phyloP scores from a whole-genome alignment of 2,113 vertebrate species.

The Zapornia atra region DNA sequence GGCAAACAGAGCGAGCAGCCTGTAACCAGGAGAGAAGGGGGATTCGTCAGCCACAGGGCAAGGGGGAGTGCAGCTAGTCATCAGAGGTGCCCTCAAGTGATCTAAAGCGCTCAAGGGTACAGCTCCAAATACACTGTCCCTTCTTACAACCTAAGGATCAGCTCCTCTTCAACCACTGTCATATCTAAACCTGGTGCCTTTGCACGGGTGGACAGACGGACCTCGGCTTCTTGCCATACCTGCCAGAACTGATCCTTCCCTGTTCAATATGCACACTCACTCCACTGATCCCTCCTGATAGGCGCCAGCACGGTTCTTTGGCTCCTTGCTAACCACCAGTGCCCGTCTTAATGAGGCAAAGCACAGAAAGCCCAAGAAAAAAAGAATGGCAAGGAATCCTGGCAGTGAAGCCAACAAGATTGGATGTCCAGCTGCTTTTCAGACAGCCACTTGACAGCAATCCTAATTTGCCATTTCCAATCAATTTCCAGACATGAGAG shows the following conservation, averaged over 20 bases:
- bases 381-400: background rate
- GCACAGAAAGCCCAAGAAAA: background rate
- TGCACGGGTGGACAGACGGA: background rate
- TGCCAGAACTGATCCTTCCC: background rate
- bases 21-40: background rate
- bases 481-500: background rate
- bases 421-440: slow-evolving; percentile 18
- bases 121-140: background rate
- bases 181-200: background rate
- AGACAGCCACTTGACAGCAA: slow-evolving; percentile 12
- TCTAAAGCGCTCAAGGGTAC: background rate
- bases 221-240: background rate
- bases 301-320: background rate
- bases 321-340: background rate
- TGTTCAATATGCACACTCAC: background rate
- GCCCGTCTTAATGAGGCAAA: background rate
- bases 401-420: slow-evolving; percentile 5
- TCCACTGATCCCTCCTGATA: background rate
- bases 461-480: background rate
- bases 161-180: background rate
- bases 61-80: background rate
- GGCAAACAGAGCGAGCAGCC: background rate
- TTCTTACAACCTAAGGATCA: background rate
- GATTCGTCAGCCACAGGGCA: background rate
- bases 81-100: background rate